Evolutionary conservation across 2,113 vertebrate genomes (phyloP), one percentile per base, ranked within the genome.

Genomic region (Atrichornis clamosus): DNA sequence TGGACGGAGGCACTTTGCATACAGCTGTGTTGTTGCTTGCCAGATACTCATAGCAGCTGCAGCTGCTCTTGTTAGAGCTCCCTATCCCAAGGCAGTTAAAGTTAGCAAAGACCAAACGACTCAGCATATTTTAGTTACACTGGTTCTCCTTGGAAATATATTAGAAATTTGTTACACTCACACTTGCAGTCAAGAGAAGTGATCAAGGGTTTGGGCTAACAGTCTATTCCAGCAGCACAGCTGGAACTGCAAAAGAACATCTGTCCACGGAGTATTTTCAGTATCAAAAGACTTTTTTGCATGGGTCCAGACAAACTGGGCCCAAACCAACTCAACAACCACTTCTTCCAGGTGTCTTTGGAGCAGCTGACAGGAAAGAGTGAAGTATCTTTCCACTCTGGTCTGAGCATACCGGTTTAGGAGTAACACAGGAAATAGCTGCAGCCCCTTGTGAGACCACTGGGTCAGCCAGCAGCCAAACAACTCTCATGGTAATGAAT

Each of bases 11-110:
- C 86, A 93, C 73, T 95, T 67, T 63, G 72, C 4, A 1, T 92
- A 90, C 94, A 96, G 95, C 96, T 97, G 95, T 95, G 96, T 86
- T 90, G 72, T 55, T 56, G 72, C 83, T 59, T 74, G 68, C 58
- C 86, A 90, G 91, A 83, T 67, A 76, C 86, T 90, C 72, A 13
- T 2, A 53, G 46, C 90, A 94, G 76, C 76, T 27, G 12, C 96
- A 96, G 96, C 96, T 97, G 92, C 90, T 92, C 70, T 60, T 50
- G 28, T 77, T 64, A 90, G 59, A 90, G 59, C 75, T 88, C 72
- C 72, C 85, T 28, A 73, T 39, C 79, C 68, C 56, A 77, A 65
- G 39, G 80, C 88, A 93, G 96, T 87, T 93, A 85, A 93, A 97
- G 92, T 92, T 86, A 97, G 92, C 90, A 74, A 93, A 92, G 68